phyloP scores from a whole-genome alignment of 2,888 invertebrate species.

The Eremobia ochroleuca region DNA sequence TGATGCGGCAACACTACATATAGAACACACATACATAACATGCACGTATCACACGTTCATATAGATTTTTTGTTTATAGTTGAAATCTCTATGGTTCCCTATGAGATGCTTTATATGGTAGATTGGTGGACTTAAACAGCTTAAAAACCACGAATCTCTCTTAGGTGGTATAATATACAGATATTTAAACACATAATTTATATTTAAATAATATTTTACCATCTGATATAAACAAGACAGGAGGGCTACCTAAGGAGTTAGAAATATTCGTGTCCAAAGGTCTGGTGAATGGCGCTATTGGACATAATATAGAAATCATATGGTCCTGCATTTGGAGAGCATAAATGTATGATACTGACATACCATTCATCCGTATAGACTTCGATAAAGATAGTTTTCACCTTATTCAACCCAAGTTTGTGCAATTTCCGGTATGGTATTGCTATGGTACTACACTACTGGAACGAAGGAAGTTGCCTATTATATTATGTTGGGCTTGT shows the following conservation, averaged over 20 bases:
- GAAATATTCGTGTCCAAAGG: too few species aligned
- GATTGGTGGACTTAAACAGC: neutral
- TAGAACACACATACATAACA: too few species aligned
- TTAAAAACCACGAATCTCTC: too few species aligned
- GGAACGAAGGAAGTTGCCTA: constrained; percentile 64
- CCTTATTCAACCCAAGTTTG: neutral
- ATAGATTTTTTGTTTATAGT: too few species aligned
- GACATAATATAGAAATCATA: constrained; percentile 7
- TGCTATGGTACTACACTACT: too few species aligned
- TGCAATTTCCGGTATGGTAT: constrained; percentile 39
- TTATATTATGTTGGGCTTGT: constrained; percentile 65
- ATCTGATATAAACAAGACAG: too few species aligned
- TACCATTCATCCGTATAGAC: neutral
- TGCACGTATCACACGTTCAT: too few species aligned
- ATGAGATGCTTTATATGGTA: neutral
- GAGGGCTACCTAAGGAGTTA: too few species aligned
- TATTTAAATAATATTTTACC: too few species aligned
- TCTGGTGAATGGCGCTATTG: too few species aligned
- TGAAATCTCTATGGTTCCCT: neutral
- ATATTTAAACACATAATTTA: too few species aligned
- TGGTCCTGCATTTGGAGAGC: neutral
- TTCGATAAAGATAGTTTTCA: neutral
- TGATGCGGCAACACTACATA: neutral
- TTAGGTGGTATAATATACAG: too few species aligned
- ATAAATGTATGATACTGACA: neutral